Base-by-base conservation (phyloP, 2,113 vertebrate genomes). In the Phaetusa simplex region DNA sequence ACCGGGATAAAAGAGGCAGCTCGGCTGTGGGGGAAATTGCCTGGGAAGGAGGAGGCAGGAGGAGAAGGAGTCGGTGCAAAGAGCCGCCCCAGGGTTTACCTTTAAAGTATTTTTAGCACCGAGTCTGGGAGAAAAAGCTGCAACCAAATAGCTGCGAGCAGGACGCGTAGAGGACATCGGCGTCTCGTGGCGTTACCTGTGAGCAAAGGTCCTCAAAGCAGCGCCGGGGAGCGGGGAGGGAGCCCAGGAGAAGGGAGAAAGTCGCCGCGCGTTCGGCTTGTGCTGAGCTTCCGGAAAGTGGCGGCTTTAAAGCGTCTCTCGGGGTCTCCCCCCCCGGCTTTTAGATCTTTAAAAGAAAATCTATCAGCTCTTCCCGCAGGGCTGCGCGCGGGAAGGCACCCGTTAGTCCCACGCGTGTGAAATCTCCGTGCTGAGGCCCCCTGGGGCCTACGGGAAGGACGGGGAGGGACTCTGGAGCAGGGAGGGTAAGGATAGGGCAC, bases 91-190 rank as follows among this genome's bases (percentile, higher is more conserved):
- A 66, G 94, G 87, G 61, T 66, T 90, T 93, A 77, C 65, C 58
- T 83, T 88, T 6, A 62, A 90, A 89, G 67, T 92, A 84, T 93
- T 97, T 97, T 97, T 92, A 96, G 96, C 66, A 27, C 20, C 0
- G 19, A 88, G 87, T 72, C 87, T 2, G 9, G 29, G 21, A 86
- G 88, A 59, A 95, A 91, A 86, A 77, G 47, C 96, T 93, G 72
- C 62, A 47, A 12, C 27, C 0, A 2, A 72, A 10, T 5, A 58
- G 95, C 83, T 93, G 22, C 50, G 58, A 77, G 88, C 76, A 78
- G 95, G 86, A 88, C 52, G 3, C 76, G 83, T 5, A 65, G 82
- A 92, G 96, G 91, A 70, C 93, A 14, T 29, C 18, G 0, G 11
- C 12, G 12, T 8, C 0, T n/a, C 3, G 34, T 26, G 62, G 83